These are phyloP conservation scores for Euglossa dilemma DNA, from an alignment of 1,140 invertebrate species.

Conservation along the genomic window DNA sequence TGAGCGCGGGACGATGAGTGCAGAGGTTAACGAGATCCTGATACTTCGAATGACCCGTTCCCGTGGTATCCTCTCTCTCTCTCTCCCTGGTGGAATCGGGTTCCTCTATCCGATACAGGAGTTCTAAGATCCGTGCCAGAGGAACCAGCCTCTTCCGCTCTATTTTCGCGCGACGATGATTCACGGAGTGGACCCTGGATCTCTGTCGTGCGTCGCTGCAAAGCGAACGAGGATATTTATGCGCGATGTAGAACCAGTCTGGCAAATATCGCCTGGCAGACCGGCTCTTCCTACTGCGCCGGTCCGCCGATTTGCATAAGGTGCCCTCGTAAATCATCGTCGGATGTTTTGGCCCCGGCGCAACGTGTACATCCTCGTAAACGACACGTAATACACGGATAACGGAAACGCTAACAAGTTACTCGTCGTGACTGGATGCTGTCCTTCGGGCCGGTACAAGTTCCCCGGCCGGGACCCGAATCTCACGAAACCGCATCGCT, in stretches of 20 bases:
- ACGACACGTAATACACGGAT: conserved; percentile 40
- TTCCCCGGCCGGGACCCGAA: not conserved
- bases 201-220: not conserved
- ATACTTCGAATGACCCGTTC: conserved; percentile 36
- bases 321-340: conserved; percentile 55
- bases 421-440: conserved; percentile 13
- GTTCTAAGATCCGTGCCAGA: no score
- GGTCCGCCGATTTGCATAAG: conserved; percentile 55
- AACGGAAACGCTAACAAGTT: conserved; percentile 30
- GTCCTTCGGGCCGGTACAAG: not conserved
- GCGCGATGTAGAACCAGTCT: conserved; percentile 17
- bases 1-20: conserved; percentile 26
- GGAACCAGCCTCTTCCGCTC: no score
- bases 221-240: conserved; percentile 37
- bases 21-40: conserved; percentile 68
- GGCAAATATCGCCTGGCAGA: conserved; percentile 42
- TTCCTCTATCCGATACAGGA: no score
- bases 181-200: conserved; percentile 4
- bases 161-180: not conserved
- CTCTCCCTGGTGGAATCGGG: no score
- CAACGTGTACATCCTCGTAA: conserved; percentile 39
- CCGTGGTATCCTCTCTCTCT: not conserved
- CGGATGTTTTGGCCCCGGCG: not conserved
- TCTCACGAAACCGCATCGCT: not conserved
- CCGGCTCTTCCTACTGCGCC: not conserved